Conservation (phyloP, 2,113 vertebrate genomes). For the Cairina moschata region DNA sequence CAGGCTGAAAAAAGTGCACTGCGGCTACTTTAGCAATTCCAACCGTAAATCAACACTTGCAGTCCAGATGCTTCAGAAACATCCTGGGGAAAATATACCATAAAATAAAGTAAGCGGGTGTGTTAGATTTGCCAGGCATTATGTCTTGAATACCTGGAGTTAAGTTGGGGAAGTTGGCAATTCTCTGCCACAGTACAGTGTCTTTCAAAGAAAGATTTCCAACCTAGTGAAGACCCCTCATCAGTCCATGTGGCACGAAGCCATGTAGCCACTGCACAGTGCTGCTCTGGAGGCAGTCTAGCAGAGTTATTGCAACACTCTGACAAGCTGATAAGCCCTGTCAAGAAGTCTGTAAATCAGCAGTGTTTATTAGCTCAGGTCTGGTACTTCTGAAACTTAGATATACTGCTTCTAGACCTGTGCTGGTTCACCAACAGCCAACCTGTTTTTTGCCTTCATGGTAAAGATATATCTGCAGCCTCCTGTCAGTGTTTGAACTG, state of each 20-base stretch:
- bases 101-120: background rate
- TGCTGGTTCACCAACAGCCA: background rate
- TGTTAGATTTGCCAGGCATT: background rate
- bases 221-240: accelerated
- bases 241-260: background rate
- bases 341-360: background rate
- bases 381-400: background rate
- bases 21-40: background rate
- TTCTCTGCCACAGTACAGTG: background rate
- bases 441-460: background rate
- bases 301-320: background rate
- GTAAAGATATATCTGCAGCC: background rate
- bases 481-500: background rate
- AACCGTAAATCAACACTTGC: background rate
- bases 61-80: background rate
- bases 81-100: background rate
- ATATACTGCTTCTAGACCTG: background rate
- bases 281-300: background rate
- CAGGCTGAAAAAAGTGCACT: background rate
- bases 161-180: background rate
- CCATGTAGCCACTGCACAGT: background rate
- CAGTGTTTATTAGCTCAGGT: background rate
- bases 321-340: background rate
- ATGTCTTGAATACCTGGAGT: background rate
- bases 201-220: background rate